Percentiles rank a stretch among this genome's conserved stretches.
These are phyloP conservation scores for Trichoplusia ni DNA, from an alignment of 1,140 invertebrate species.

Conservation along the genomic window DNA sequence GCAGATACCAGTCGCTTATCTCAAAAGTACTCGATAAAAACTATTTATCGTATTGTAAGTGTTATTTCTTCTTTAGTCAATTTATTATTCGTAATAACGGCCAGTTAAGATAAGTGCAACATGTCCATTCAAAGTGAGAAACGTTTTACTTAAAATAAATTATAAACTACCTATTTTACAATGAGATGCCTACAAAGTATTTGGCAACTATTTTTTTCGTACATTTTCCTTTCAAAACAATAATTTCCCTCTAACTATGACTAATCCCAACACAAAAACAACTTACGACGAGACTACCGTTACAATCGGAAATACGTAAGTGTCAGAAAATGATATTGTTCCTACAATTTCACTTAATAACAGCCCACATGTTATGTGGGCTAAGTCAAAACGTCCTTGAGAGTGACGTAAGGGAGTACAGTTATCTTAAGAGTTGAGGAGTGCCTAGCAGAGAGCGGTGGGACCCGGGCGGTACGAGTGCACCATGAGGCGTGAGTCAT, in stretches of 20 bases:
- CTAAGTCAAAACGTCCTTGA: conserved; percentile 41
- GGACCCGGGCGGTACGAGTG: neutral
- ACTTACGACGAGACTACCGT: conserved; percentile 5
- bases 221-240: no score
- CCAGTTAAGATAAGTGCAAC: no score
- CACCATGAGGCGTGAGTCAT: conserved; percentile 28
- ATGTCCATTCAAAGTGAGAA: no score
- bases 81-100: no score
- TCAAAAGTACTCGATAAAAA: no score
- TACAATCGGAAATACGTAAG: conserved; percentile 19
- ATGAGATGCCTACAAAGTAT: no score
- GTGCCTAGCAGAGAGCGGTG: conserved; percentile 30
- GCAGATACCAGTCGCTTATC: no score
- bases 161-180: no score
- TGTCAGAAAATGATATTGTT: conserved; percentile 13
- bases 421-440: conserved; percentile 37
- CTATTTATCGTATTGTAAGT: no score
- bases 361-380: conserved; percentile 25
- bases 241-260: neutral
- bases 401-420: conserved; percentile 39
- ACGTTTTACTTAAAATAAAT: no score
- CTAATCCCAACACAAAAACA: conserved; percentile 2
- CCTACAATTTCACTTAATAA: neutral
- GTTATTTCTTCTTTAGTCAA: no score
- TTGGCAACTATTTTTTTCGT: no score